Percentiles rank a stretch among this genome's conserved stretches.
These are phyloP conservation scores for Saguinus oedipus DNA, from an alignment of 2,797 vertebrate genomes.

Conservation along the genomic window DNA sequence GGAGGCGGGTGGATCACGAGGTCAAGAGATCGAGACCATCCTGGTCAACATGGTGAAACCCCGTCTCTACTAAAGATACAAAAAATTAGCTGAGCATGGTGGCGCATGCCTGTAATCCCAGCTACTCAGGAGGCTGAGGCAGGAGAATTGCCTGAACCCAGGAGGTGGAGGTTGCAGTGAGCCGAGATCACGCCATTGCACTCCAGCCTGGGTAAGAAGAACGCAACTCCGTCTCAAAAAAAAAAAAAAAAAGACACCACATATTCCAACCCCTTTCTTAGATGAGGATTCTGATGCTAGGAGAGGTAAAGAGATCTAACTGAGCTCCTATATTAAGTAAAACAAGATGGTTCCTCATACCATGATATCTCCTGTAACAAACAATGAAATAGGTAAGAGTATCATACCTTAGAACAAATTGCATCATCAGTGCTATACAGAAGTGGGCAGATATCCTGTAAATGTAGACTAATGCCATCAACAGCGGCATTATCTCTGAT, in stretches of 20 bases:
- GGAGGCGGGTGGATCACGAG: too few species aligned
- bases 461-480: constrained; percentile 94
- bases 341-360: background rate
- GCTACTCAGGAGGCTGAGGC: too few species aligned
- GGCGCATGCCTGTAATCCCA: too few species aligned
- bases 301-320: background rate
- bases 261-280: background rate
- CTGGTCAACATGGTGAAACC: too few species aligned
- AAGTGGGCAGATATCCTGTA: constrained; percentile 95
- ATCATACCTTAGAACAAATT: constrained; percentile 95
- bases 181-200: too few species aligned
- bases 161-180: too few species aligned
- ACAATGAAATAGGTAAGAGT: background rate
- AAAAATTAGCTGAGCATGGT: too few species aligned
- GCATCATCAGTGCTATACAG: constrained; percentile 97
- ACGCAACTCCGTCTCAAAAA: too few species aligned
- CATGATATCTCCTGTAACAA: background rate
- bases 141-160: too few species aligned
- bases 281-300: background rate
- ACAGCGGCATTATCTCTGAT: constrained; percentile 97
- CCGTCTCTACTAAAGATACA: too few species aligned
- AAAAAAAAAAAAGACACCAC: background rate
- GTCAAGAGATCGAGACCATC: too few species aligned
- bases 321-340: background rate
- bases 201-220: too few species aligned